phyloP scores from a whole-genome alignment of 2,113 vertebrate species.

The Dipodomys merriami region DNA sequence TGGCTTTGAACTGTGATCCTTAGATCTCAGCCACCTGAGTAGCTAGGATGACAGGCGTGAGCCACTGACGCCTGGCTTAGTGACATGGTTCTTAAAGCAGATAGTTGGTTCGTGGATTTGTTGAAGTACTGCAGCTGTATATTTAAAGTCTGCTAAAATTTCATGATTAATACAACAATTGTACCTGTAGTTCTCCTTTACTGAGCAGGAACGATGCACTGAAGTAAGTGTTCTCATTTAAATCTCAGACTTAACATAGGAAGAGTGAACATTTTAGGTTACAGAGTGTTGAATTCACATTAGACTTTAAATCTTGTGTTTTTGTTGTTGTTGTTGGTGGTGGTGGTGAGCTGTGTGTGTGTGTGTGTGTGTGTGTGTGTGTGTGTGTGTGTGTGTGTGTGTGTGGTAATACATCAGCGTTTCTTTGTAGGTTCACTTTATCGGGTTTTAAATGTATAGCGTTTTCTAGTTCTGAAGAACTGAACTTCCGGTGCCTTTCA shows the following conservation, averaged over 20 bases:
- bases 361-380: not conserved
- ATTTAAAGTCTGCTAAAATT: not conserved
- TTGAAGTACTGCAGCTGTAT: not conserved
- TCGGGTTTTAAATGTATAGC: too few species aligned
- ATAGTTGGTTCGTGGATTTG: not conserved
- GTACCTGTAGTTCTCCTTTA: not conserved
- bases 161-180: not conserved
- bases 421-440: too few species aligned
- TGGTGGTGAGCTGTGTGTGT: not conserved
- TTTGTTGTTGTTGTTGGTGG: not conserved
- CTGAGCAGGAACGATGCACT: too few species aligned
- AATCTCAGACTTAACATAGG: slow-evolving; percentile 5
- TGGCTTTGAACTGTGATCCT: too few species aligned
- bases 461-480: too few species aligned
- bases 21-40: too few species aligned
- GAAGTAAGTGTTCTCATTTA: not conserved
- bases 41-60: too few species aligned
- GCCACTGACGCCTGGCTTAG: not conserved
- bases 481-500: too few species aligned
- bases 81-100: not conserved
- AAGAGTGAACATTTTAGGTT: not conserved
- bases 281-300: not conserved
- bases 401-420: too few species aligned
- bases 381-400: too few species aligned
- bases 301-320: slow-evolving; percentile 5